These are phyloP conservation scores for Apaloderma vittatum DNA, from an alignment of 2,113 vertebrate species.

Conservation along the genomic window DNA sequence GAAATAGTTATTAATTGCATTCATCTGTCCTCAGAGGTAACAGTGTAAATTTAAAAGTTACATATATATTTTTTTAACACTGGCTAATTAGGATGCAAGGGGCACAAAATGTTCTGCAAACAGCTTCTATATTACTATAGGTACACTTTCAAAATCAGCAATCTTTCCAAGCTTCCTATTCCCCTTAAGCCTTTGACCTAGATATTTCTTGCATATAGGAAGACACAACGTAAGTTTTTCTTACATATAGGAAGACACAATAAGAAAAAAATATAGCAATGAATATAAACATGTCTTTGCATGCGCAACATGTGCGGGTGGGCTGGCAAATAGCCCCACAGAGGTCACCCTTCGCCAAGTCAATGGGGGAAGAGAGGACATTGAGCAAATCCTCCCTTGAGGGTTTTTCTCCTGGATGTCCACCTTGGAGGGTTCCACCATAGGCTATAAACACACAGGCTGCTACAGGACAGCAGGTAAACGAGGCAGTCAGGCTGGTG, in stretches of 20 bases:
- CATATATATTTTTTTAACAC: background rate
- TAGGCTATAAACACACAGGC: background rate
- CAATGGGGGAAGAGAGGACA: background rate
- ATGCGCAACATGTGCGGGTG: background rate
- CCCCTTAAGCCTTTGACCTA: background rate
- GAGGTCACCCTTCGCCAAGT: background rate
- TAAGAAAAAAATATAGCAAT: background rate
- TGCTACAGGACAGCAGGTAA: background rate
- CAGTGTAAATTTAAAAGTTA: background rate
- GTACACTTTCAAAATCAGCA: background rate
- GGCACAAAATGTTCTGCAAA: background rate
- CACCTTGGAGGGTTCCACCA: background rate
- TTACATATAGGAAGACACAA: background rate
- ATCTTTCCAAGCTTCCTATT: background rate
- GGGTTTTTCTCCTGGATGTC: background rate
- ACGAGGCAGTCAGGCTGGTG: background rate
- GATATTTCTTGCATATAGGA: background rate
- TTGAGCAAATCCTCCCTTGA: rapidly evolving
- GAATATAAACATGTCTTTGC: background rate
- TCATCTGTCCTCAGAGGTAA: background rate
- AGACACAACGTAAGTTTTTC: background rate
- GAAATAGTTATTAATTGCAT: background rate
- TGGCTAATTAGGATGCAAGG: background rate
- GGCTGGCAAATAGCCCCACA: background rate
- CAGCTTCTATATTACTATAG: background rate